Base-by-base conservation (phyloP, 2,113 vertebrate species). In the Oryzias woworae region DNA sequence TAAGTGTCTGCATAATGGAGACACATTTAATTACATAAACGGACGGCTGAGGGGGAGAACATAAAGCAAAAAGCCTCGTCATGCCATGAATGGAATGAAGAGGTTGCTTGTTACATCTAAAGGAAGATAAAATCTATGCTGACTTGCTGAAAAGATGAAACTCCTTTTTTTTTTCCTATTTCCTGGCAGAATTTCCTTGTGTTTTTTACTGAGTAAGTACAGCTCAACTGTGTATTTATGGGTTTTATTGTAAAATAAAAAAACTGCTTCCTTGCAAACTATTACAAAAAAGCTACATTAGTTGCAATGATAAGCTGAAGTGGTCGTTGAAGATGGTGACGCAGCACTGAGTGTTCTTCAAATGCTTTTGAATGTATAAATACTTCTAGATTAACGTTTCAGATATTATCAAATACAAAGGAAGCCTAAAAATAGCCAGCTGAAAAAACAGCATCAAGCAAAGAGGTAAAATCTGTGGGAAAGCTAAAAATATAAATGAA, bases 111-210 rank as follows among this genome's bases (percentile, higher is more conserved):
- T 77, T 72, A 82, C 77, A 84, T 68, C 58, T 17, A 56, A 67
- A 66, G 54, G 60, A 64, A 74, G 82, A 87, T 86, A 73, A 85
- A 80, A 87, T 89, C 84, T 69, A 18, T 82, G 84, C 85, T 82
- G 85, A 89, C 69, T 73, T 7, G 74, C 58, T 68, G 58, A 65
- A 87, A 75, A 43, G 57, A 45, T 65, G n/a, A 47, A 62, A 16
- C 69, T 65, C 17, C 16, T n/a, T 54, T 50, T 64, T 36, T 36
- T 28, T 24, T 55, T 51, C 7, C 36, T 58, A 45, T 58, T 54
- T 66, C 45, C 64, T 48, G 62, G 58, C 43, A 62, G 75, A 54
- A 28, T 82, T 69, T 66, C 53, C 45, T 52, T 47, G 62, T 53
- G 53, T 20, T 36, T 69, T 28, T 46, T 42, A 26, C 54, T 46